These are phyloP conservation scores for Apotomis turbidana DNA, from an alignment of 2,888 invertebrate species.

Conservation along the genomic window DNA sequence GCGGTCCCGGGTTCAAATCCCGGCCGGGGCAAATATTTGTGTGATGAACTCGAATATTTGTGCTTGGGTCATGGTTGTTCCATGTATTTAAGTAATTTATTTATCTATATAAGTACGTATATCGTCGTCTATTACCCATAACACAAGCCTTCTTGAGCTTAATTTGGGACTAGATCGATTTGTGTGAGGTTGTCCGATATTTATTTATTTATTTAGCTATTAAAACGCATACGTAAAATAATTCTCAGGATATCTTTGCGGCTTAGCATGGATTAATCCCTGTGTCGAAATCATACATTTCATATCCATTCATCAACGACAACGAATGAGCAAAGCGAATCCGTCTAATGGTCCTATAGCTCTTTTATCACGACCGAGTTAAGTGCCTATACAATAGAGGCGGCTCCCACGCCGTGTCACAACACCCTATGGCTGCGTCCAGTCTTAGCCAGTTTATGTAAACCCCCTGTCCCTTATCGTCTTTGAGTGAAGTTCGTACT, in stretches of 20 bases:
- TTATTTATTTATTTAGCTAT: too few species aligned
- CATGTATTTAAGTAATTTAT: too few species aligned
- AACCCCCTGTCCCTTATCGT: slow-evolving; percentile 49
- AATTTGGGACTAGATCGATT: too few species aligned
- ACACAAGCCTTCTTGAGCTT: too few species aligned
- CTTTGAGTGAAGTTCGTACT: slow-evolving; percentile 25
- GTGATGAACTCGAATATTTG: too few species aligned
- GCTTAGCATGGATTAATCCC: slow-evolving; percentile 48
- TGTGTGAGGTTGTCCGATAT: too few species aligned
- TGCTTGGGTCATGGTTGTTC: too few species aligned
- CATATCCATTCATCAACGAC: slow-evolving; percentile 76
- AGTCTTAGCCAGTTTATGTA: slow-evolving; percentile 51
- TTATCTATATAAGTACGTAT: too few species aligned
- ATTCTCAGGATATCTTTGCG: slow-evolving; percentile 12
- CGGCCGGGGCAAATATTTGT: too few species aligned
- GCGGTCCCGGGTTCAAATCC: too few species aligned
- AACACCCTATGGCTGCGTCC: slow-evolving; percentile 70
- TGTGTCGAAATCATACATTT: slow-evolving; percentile 67
- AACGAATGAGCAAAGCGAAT: slow-evolving; percentile 82
- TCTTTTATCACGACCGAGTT: slow-evolving; percentile 78
- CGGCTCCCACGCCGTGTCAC: slow-evolving; percentile 82
- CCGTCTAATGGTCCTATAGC: slow-evolving; percentile 78
- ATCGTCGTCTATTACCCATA: too few species aligned
- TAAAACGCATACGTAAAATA: neutral
- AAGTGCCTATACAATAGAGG: slow-evolving; percentile 79